Conservation (phyloP, 2,113 vertebrate genomes). For the Motacilla tschutschensis region DNA sequence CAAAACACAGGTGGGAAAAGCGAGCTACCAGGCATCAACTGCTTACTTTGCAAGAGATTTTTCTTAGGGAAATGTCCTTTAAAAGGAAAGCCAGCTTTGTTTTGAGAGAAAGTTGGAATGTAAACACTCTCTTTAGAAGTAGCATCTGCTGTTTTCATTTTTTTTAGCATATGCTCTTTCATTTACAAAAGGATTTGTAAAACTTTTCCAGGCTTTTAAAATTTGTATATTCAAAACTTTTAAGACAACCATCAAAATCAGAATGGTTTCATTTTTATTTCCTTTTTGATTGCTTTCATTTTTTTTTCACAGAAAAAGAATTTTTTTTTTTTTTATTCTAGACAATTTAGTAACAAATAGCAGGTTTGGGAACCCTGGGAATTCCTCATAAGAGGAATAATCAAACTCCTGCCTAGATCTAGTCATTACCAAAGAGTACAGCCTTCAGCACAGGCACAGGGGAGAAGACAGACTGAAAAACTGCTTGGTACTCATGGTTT, state of each 20-base stretch:
- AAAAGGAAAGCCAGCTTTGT: background rate
- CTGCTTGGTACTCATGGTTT: background rate
- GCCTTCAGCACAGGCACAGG: background rate
- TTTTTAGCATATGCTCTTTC: background rate
- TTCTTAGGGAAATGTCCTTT: background rate
- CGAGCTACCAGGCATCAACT: background rate
- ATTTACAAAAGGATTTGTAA: background rate
- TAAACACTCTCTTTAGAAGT: background rate
- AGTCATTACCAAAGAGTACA: background rate
- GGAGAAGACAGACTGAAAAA: background rate
- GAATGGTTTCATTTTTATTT: background rate
- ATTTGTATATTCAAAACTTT: background rate
- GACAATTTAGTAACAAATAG: background rate
- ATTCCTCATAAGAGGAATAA: background rate
- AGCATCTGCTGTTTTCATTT: background rate
- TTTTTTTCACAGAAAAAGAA: background rate
- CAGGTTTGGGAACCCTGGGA: background rate
- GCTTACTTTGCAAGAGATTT: background rate
- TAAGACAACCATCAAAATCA: background rate
- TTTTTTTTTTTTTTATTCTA: background rate
- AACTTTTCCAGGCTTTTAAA: background rate
- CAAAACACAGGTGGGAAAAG: background rate
- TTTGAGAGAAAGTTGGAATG: slow-evolving; percentile 16
- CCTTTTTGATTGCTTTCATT: background rate
- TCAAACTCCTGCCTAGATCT: background rate